Base-by-base conservation (phyloP, 2,113 vertebrate species). In the Rhynchomys soricoides region DNA sequence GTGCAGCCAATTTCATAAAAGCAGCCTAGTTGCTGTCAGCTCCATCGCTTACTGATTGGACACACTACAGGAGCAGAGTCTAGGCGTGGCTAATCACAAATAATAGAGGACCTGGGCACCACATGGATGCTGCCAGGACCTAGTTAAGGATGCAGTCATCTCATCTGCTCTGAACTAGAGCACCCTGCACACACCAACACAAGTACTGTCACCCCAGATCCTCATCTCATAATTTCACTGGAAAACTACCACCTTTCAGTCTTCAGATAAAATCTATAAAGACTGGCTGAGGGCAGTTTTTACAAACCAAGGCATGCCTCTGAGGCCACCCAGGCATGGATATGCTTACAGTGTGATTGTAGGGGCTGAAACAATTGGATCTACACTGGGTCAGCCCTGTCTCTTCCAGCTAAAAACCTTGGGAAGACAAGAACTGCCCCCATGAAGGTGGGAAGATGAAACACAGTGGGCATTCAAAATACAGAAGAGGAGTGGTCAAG, bases 21-120 rank as follows among this genome's bases (percentile, higher is more conserved):
- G 81, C 64, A 97, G 93, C 26, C 87, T 88, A 1, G 5, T 73
- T 24, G 5, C 86, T 21, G 40, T 91, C 68, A 68, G 55, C 78
- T 77, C 82, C 0, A 2, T 74, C 89, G 50, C 86, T 96, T 93
- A 78, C 50, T 29, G 81, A 86, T 93, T 96, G 3, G 92, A 89
- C 86, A 92, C 4, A 11, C 70, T 77, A 29, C 8, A 77, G 91
- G 89, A 79, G 64, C 85, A 45, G 50, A 92, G 71, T 50, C 22
- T 4, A 94, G 62, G 96, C 31, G 1, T 96, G 95, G 92, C 81
- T 94, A 96, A 98, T 97, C 92, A 81, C 16, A 93, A 85, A 93
- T 96, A 96, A 97, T 34, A 93, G 92, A 82, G 48, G 75, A 66
- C 66, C 57, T 34, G 59, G 57, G 86, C 0, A 0, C 88, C 92